Evolutionary conservation across 92 coral and sea anemone genomes (phyloP), one percentile per base, ranked within the genome.

Genomic region (Heteractis magnifica): DNA sequence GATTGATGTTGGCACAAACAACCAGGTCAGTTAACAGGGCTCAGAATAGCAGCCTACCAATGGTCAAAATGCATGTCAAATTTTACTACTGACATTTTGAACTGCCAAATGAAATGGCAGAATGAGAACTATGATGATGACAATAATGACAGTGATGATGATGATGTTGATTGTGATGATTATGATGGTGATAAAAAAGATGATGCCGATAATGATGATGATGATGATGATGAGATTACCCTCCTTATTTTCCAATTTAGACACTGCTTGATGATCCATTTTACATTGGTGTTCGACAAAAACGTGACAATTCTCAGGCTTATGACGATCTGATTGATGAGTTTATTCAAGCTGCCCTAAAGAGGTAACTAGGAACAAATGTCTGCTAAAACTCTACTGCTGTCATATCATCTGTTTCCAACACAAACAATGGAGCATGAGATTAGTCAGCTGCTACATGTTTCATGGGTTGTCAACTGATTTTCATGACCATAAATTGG

Each of bases 1-100:
- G 92, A 94, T 95, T 72, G 98, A 95, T 71, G 95, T 94, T 56
- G 98, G 98, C 49, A 95, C 98, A 48, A 91, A 95, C 77, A 95
- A 95, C 85, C 90, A 95, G 98, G 98, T 90, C 49, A 72, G 26
- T 34, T 34, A 34, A 34, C 44, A 34, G 44, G 44, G 44, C 44
- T 34, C 44, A 34, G 1, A 34, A 34, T 34, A 34, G 44, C 44
- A 34, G 44, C 3, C 44, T 34, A 34, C 44, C 44, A 34, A 34
- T 34, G 44, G 44, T 26, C 34, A 26, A 26, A 26, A 26, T 26
- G 34, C 34, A 26, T 26, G 1, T 26, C 34, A 26, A 26, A 26
- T 26, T 26, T 26, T 26, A 26, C 34, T 26, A 26, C 44, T 34
- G 44, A 2, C 44, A 34, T 34, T 34, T 34, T 34, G 44, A 34